phyloP scores from a whole-genome alignment of 2,888 invertebrate genomes.

The Caenorhabditis sp. region DNA sequence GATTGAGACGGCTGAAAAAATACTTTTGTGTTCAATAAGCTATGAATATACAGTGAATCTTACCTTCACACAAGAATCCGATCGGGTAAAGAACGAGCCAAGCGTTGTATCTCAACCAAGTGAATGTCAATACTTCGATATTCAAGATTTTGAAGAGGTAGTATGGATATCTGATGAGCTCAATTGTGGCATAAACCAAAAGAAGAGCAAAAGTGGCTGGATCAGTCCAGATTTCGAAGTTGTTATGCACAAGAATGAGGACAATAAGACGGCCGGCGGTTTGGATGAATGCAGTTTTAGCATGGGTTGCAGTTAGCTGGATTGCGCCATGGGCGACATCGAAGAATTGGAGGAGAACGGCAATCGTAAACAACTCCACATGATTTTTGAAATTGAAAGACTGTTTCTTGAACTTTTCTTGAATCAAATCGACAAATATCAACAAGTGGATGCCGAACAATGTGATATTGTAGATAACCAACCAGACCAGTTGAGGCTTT shows the following conservation, averaged over 20 bases:
- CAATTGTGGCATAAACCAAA: conserved; percentile 37
- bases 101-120: conserved; percentile 89
- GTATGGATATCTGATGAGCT: conserved; percentile 80
- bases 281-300: conserved; percentile 14
- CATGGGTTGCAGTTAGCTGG: conserved; percentile 21
- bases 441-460: not conserved
- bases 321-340: conserved; percentile 21
- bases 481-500: not conserved
- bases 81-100: conserved; percentile 93
- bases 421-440: not conserved
- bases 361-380: not conserved
- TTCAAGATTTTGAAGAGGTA: conserved; percentile 77
- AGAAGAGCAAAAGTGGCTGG: conserved; percentile 15
- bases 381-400: conserved; percentile 1
- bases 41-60: no score
- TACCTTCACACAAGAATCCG: conserved; percentile 86
- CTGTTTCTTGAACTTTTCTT: conserved; percentile 4
- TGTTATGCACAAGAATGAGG: conserved; percentile 14
- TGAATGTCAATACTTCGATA: conserved; percentile 76
- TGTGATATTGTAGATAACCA: not conserved
- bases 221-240: conserved; percentile 1
- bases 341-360: not conserved
- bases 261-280: conserved; percentile 41
- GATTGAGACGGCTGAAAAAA: no score
- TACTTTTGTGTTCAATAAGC: no score